Conservation (phyloP, 2,797 vertebrate species). For the Botia almorhae region DNA sequence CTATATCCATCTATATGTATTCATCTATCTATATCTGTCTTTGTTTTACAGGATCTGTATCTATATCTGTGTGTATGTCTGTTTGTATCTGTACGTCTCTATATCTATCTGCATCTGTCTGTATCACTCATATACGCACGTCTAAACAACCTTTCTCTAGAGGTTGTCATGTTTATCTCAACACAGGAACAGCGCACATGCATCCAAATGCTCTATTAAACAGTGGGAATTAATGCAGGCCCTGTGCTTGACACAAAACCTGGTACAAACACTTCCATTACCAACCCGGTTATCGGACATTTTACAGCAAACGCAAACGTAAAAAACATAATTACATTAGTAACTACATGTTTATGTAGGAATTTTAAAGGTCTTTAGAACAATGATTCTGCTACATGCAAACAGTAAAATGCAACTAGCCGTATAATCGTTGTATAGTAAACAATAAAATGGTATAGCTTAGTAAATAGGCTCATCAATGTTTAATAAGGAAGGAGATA, state of each 20-base stretch:
- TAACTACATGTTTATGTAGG: background rate
- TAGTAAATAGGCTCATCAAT: background rate
- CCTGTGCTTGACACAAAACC: constrained; percentile 48
- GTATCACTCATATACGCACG: background rate
- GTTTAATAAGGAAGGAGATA: background rate
- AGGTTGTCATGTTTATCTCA: constrained; percentile 29
- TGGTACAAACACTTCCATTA: constrained; percentile 47
- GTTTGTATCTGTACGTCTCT: background rate
- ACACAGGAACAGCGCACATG: constrained; percentile 34
- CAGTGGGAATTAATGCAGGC: constrained; percentile 44
- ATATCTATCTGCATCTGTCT: background rate
- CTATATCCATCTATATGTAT: too few relatives aligned
- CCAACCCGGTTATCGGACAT: constrained; percentile 14
- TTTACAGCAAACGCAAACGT: constrained; percentile 41
- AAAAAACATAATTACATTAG: constrained; percentile 43
- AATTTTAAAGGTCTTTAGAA: background rate
- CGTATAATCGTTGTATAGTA: constrained; percentile 3
- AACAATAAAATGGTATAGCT: background rate
- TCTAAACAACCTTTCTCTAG: constrained; percentile 19
- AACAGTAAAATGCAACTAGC: constrained; percentile 11
- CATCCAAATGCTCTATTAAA: constrained; percentile 54
- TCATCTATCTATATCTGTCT: too few relatives aligned
- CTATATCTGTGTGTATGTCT: too few relatives aligned
- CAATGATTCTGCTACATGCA: background rate
- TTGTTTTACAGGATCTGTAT: too few relatives aligned